Base-by-base conservation (phyloP, 2,113 vertebrate genomes). In the Gavialis gangeticus region DNA sequence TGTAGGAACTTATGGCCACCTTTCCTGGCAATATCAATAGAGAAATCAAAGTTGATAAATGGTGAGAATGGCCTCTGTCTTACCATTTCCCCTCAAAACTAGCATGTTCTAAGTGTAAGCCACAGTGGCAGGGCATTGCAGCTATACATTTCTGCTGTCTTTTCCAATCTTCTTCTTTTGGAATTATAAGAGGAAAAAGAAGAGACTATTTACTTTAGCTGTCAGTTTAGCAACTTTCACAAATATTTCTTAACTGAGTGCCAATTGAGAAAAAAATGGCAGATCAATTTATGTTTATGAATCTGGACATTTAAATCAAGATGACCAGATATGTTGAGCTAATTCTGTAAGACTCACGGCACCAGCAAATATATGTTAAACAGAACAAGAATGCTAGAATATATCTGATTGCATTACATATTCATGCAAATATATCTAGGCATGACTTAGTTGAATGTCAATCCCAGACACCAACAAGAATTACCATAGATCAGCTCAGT, bases 291-390 rank as follows among this genome's bases (percentile, higher is more conserved):
- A 12, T 82, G 88, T 87, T 79, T 82, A 34, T 75, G 10, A 84
- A 37, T 80, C 85, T 88, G 19, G 6, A 30, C 94, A 28, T 87
- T 95, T 82, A 92, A 93, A 84, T 77, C 0, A 85, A 77, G 57
- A 34, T 18, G 81, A 10, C 6, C 64, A 91, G 94, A 81, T 25
- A 2, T 86, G 75, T 90, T 64, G 79, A 30, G 12, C 82, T 75
- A 82, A 57, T 84, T 94, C 60, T 88, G 14, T 73, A 86, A 86
- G 85, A 59, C 59, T 89, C 81, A 60, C 30, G 85, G 76, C 16
- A 22, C n/a, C 69, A 88, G 63, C 76, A 18, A 84, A 76, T 75
- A 94, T 78, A 89, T 88, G 89, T 89, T 63, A 86, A 22, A 81
- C 79, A 15, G 10, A 84, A 73, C 5, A 79, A 86, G 75, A 95